Evolutionary conservation across 2,113 vertebrate genomes (phyloP).

Genomic region (Carollia perspicillata): DNA sequence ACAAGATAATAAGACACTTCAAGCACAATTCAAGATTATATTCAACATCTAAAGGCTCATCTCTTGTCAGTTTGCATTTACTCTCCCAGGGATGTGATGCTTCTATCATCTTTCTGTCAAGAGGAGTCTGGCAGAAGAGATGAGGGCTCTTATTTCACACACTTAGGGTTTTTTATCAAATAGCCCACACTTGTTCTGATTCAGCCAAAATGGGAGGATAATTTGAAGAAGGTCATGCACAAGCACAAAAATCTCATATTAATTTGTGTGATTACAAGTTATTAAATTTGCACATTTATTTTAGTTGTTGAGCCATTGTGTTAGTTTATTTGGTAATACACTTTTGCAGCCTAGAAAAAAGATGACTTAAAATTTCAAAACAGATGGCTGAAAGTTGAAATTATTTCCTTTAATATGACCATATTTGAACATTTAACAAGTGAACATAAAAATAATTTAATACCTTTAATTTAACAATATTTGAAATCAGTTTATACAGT

Average conservation of each 20-base stretch:
- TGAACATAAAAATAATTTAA: conserved; percentile 52
- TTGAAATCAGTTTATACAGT: conserved; percentile 54
- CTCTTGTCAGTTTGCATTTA: conserved; percentile 99
- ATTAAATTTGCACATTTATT: conserved; percentile 85
- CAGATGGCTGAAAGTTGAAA: conserved; percentile 18
- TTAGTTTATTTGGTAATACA: conserved; percentile 83
- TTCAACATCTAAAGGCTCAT: conserved; percentile 99
- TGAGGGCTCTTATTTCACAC: conserved; percentile 98
- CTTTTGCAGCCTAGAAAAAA: conserved; percentile 68
- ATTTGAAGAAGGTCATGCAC: conserved; percentile 97
- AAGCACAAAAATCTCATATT: conserved; percentile 91
- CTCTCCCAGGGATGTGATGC: conserved; percentile 96
- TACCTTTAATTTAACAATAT: conserved; percentile 35
- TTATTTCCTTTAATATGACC: conserved; percentile 40
- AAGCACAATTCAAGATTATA: conserved; percentile 99
- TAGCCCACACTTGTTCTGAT: conserved; percentile 94
- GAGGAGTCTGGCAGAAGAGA: conserved; percentile 93
- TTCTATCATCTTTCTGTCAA: conserved; percentile 99
- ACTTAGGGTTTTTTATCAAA: conserved; percentile 99
- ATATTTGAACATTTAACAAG: conserved; percentile 57
- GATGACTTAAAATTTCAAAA: conserved; percentile 69
- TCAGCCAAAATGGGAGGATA: conserved; percentile 96
- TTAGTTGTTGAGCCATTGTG: conserved; percentile 80
- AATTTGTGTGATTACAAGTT: conserved; percentile 94
- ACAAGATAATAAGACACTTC: conserved; percentile 99